Percentiles rank a stretch among this genome's conserved stretches.
Conservation (phyloP, 2,888 invertebrate genomes). For the Drosophila pseudotakahashii region DNA sequence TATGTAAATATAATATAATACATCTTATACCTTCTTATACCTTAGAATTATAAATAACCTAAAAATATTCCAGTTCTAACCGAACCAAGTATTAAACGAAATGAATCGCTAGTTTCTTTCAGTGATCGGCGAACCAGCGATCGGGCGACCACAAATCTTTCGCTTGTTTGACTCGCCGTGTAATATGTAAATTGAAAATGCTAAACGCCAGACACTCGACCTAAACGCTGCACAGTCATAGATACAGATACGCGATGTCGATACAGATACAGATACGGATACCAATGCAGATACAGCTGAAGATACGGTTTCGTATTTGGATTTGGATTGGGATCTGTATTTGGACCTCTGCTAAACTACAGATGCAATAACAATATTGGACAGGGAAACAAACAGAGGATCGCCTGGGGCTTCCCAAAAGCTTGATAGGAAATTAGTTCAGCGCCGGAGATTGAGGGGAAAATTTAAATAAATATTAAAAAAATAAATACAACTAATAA, state of each 20-base stretch:
- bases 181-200: conserved; percentile 80
- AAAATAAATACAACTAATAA: too few species aligned
- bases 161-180: conserved; percentile 75
- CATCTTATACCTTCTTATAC: too few species aligned
- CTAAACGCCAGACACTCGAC: conserved; percentile 79
- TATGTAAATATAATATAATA: too few species aligned
- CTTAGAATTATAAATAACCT: too few species aligned
- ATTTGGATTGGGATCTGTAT: conserved; percentile 6
- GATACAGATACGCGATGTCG: conserved; percentile 46
- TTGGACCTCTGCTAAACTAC: conserved; percentile 12
- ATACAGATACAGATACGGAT: conserved; percentile 29
- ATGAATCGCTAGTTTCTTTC: background rate
- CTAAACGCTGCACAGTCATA: conserved; percentile 52
- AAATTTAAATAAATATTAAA: background rate
- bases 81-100: too few species aligned
- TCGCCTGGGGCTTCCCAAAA: conserved; percentile 5
- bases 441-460: background rate
- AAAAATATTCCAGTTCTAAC: too few species aligned
- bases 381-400: conserved; percentile 28
- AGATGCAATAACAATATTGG: conserved; percentile 39
- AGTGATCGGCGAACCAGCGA: conserved; percentile 4
- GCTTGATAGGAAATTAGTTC: conserved; percentile 14
- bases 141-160: conserved; percentile 64
- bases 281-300: background rate
- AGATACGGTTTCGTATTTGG: conserved; percentile 6